phyloP scores from a whole-genome alignment of 2,888 invertebrate species.

The Unio pictorum region DNA sequence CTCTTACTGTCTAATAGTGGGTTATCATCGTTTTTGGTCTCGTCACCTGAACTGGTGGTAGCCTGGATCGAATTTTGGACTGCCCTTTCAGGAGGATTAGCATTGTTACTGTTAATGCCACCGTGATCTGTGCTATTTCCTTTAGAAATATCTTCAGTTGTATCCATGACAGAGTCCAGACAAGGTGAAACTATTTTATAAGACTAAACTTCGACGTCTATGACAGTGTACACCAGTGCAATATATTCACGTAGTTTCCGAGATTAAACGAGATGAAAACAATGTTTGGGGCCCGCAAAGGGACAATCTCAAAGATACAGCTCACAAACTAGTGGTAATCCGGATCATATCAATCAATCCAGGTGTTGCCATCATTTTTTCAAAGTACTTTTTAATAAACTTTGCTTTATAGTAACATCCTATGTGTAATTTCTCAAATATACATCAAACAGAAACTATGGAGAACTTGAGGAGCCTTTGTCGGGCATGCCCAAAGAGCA shows the following conservation, averaged over 20 bases:
- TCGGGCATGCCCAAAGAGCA: constrained; percentile 14
- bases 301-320: constrained; percentile 13
- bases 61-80: no score
- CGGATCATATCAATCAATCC: neutral
- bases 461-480: constrained; percentile 10
- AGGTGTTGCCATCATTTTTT: no score
- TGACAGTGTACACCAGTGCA: neutral
- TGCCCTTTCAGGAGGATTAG: no score
- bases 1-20: no score
- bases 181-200: neutral
- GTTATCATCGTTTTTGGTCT: no score
- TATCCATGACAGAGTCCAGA: constrained; percentile 1
- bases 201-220: neutral
- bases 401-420: neutral
- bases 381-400: neutral
- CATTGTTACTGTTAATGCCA: neutral
- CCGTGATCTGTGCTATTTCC: neutral
- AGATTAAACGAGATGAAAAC: constrained; percentile 42
- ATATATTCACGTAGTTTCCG: constrained; percentile 16
- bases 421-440: no score
- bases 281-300: constrained; percentile 14
- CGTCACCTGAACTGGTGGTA: no score
- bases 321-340: neutral
- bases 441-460: neutral
- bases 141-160: neutral